phyloP scores from a whole-genome alignment of 2,797 vertebrate species.

The Intellagama lesueurii region DNA sequence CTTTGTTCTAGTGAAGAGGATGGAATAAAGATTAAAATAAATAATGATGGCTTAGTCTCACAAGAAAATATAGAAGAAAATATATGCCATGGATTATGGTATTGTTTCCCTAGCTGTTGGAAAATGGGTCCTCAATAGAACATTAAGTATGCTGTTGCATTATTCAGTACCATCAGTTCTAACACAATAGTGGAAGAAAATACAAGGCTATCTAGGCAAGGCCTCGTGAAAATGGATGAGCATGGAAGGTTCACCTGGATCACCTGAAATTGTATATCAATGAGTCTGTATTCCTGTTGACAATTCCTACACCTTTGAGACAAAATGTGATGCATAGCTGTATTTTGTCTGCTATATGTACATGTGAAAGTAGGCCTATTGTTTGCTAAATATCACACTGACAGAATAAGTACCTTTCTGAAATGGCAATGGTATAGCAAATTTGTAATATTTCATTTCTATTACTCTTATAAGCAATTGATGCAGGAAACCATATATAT shows the following conservation, averaged over 20 bases:
- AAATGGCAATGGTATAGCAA: background rate
- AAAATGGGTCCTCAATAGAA: background rate
- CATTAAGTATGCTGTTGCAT: background rate
- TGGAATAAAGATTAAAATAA: background rate
- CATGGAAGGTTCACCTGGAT: background rate
- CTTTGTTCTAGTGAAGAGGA: constrained; percentile 1
- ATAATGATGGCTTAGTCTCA: background rate
- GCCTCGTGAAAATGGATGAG: background rate
- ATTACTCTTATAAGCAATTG: background rate
- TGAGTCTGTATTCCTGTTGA: background rate
- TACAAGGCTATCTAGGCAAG: background rate
- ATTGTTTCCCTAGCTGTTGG: background rate
- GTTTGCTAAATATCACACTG: background rate
- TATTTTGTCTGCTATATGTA: background rate
- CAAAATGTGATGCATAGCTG: background rate
- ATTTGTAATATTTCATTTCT: too few species aligned
- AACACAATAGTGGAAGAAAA: background rate
- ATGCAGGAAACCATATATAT: background rate
- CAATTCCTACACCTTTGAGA: background rate
- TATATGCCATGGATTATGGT: background rate
- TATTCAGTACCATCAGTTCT: background rate
- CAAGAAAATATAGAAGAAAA: background rate
- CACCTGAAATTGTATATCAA: background rate
- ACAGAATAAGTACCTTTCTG: background rate
- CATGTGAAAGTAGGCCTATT: background rate